Conservation (phyloP, 2,888 invertebrate genomes). For the Trichacis sp. region DNA sequence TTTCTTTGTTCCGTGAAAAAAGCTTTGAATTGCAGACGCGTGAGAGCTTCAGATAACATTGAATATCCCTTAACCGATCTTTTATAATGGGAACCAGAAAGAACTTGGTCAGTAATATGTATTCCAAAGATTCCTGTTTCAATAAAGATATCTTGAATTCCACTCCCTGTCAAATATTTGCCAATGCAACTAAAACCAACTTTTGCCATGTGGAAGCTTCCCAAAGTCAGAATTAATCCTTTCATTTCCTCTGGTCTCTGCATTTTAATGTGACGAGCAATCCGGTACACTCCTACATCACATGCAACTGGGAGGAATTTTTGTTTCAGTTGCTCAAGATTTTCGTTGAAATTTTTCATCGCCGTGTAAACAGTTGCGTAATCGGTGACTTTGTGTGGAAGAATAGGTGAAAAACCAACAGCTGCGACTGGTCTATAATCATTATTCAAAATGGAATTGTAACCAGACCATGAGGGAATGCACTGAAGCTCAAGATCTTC, state of each 20-base stretch:
- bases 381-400: slow-evolving; percentile 20
- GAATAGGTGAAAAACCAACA: slow-evolving; percentile 11
- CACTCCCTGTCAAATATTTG: slow-evolving; percentile 28
- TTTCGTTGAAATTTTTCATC: slow-evolving; percentile 20
- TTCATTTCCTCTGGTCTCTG: slow-evolving; percentile 12
- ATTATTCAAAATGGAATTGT: too few species aligned
- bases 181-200: slow-evolving; percentile 9
- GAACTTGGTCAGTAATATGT: not conserved
- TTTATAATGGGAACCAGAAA: slow-evolving; percentile 17
- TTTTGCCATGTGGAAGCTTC: slow-evolving; percentile 26
- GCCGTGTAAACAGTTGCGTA: slow-evolving; percentile 21
- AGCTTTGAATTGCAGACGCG: slow-evolving; percentile 10
- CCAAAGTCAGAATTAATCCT: slow-evolving; percentile 15
- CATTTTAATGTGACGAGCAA: slow-evolving; percentile 14
- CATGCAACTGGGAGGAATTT: slow-evolving; percentile 17
- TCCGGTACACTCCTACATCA: slow-evolving; percentile 22
- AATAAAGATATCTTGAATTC: slow-evolving; percentile 18
- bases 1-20: not conserved
- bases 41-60: slow-evolving; percentile 15
- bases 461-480: too few species aligned
- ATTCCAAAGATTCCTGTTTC: not conserved
- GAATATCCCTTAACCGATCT: slow-evolving; percentile 18
- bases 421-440: too few species aligned
- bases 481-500: too few species aligned
- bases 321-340: slow-evolving; percentile 21